A percentile compares a stretch with the other conserved stretches of the same genome.
Conservation (phyloP, 2,113 vertebrate genomes). For the Charadrius vociferus region DNA sequence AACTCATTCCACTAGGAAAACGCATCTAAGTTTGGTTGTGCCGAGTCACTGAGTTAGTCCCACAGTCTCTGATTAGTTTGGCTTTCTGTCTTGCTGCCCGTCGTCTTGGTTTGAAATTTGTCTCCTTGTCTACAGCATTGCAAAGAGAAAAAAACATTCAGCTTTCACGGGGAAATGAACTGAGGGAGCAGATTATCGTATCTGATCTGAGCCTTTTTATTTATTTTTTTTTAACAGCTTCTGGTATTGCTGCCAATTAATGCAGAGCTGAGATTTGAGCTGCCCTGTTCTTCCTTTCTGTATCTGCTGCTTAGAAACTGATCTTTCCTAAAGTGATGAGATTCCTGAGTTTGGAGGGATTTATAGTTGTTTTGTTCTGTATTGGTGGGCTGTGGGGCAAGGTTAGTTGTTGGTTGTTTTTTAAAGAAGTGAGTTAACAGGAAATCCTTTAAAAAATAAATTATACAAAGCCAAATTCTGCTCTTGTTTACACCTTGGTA, state of each 20-base stretch:
- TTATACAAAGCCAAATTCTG: background rate
- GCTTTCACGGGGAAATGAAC: background rate
- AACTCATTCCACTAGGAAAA: slow-evolving; percentile 29
- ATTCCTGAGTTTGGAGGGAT: background rate
- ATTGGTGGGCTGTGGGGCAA: background rate
- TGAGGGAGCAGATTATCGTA: background rate
- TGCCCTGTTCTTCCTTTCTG: background rate
- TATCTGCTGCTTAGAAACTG: background rate
- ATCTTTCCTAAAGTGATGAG: background rate
- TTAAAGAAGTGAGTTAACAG: background rate
- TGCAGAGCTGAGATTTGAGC: background rate
- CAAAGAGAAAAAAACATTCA: background rate
- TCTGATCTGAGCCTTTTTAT: background rate
- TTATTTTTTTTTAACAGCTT: background rate
- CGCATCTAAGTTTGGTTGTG: background rate
- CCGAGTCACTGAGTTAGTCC: background rate
- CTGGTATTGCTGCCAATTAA: background rate
- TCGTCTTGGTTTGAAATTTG: background rate
- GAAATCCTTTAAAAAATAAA: slow-evolving; percentile 22
- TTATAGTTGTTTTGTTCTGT: background rate
- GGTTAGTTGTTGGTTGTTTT: background rate
- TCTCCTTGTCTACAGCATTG: background rate
- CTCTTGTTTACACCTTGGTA: slow-evolving; percentile 1
- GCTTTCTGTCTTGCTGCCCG: background rate
- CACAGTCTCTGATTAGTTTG: background rate